Percentiles rank a stretch among this genome's conserved stretches.
phyloP scores from a whole-genome alignment of 2,113 vertebrate species.

The Rutilus rutilus region DNA sequence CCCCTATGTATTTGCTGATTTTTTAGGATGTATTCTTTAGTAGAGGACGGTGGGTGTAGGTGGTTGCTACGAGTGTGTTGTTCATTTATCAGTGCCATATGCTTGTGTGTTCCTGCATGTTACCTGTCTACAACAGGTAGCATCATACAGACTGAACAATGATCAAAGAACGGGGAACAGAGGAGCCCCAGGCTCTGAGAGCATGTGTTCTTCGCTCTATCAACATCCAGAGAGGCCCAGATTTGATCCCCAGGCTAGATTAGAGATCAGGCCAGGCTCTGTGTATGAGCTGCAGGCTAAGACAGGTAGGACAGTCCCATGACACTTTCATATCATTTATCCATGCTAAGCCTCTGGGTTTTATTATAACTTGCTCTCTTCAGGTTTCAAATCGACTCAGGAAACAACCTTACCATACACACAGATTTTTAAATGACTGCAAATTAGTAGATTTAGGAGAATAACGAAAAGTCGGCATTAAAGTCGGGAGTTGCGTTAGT shows the following conservation, averaged over 20 bases:
- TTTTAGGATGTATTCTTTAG: background rate
- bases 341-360: constrained; percentile 43
- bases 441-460: constrained; percentile 28
- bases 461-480: background rate
- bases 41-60: background rate
- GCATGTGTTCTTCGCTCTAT: constrained; percentile 48
- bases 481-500: no score
- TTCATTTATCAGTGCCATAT: constrained; percentile 48
- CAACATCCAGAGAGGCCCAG: constrained; percentile 44
- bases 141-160: constrained; percentile 55
- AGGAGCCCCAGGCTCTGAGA: constrained; percentile 47
- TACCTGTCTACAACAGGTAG: constrained; percentile 39
- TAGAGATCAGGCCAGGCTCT: constrained; percentile 56
- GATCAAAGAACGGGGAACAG: constrained; percentile 38
- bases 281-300: constrained; percentile 44
- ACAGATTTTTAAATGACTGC: background rate
- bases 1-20: background rate
- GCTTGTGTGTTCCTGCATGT: constrained; percentile 46
- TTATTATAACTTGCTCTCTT: constrained; percentile 39
- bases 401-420: background rate
- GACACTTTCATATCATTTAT: constrained; percentile 52
- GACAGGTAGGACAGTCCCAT: constrained; percentile 44
- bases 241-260: constrained; percentile 55
- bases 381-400: background rate
- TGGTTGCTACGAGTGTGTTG: constrained; percentile 1